phyloP scores from a whole-genome alignment of 2,113 vertebrate species.

The Corythoichthys intestinalis region DNA sequence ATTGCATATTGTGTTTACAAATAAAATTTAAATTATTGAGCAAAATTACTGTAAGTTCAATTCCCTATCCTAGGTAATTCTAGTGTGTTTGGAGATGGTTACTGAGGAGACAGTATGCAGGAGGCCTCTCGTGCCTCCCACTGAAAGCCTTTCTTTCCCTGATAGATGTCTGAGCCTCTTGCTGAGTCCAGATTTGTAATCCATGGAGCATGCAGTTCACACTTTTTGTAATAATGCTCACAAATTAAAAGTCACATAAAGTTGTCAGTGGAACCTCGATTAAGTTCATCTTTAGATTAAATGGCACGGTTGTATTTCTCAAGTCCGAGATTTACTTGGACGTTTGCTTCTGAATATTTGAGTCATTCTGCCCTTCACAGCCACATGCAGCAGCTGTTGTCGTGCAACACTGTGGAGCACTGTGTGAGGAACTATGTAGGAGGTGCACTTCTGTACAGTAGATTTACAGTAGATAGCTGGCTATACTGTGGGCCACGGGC shows the following conservation, averaged over 20 bases:
- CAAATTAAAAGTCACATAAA: slow-evolving; percentile 31
- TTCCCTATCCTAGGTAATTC: background rate
- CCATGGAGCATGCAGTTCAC: slow-evolving; percentile 6
- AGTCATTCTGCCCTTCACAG: background rate
- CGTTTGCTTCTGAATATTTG: background rate
- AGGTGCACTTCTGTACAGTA: background rate
- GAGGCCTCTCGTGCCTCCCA: slow-evolving; percentile 4
- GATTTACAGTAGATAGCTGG: no score
- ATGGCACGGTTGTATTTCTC: slow-evolving; percentile 1
- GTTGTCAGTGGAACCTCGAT: slow-evolving; percentile 22
- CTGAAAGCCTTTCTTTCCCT: slow-evolving; percentile 10
- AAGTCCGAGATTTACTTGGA: background rate
- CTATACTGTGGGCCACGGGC: background rate
- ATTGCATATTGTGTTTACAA: background rate
- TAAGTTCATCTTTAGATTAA: slow-evolving; percentile 16
- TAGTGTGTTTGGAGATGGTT: slow-evolving; percentile 13
- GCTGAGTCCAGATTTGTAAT: slow-evolving; percentile 24
- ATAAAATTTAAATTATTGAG: background rate
- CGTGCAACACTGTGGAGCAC: background rate
- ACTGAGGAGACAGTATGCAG: slow-evolving; percentile 30
- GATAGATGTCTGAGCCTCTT: slow-evolving; percentile 19
- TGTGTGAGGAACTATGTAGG: background rate
- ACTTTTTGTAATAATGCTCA: slow-evolving; percentile 3
- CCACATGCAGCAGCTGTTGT: background rate
- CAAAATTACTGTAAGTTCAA: background rate